Evolutionary conservation across 2,888 invertebrate genomes (phyloP).

Genomic region (Dioctria rufipes): DNA sequence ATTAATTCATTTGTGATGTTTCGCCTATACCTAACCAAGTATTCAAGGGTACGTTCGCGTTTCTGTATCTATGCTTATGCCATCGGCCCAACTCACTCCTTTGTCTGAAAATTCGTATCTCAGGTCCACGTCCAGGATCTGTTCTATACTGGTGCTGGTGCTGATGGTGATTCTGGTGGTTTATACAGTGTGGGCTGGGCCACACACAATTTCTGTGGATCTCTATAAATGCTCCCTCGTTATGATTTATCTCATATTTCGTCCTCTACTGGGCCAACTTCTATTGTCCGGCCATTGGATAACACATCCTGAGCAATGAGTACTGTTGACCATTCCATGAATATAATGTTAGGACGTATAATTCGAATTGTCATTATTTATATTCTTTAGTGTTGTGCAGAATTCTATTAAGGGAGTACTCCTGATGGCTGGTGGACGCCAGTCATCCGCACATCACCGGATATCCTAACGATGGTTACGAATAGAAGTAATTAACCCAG

Average conservation of each 20-base stretch:
- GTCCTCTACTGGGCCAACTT: constrained; percentile 53
- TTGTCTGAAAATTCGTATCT: constrained; percentile 40
- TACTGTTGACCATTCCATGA: constrained; percentile 51
- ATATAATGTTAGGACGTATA: constrained; percentile 53
- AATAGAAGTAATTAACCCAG: constrained; percentile 50
- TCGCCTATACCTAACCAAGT: constrained; percentile 51
- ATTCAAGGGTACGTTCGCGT: constrained; percentile 44
- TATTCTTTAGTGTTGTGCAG: constrained; percentile 51
- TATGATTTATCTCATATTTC: constrained; percentile 54
- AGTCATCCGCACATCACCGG: constrained; percentile 51
- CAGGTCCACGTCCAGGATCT: constrained; percentile 18
- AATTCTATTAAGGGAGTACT: constrained; percentile 53
- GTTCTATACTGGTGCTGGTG: not conserved
- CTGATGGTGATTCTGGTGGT: no score
- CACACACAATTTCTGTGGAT: constrained; percentile 51
- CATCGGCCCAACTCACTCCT: constrained; percentile 7
- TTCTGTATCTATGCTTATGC: constrained; percentile 43
- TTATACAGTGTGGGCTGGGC: constrained; percentile 10
- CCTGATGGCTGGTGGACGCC: constrained; percentile 50
- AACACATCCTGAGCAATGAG: constrained; percentile 52
- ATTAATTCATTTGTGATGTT: constrained; percentile 58
- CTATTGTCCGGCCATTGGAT: constrained; percentile 53
- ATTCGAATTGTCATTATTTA: constrained; percentile 54
- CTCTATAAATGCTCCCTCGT: constrained; percentile 54
- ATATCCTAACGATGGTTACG: constrained; percentile 45